Evolutionary conservation across 2,113 vertebrate genomes (phyloP), one percentile per base, ranked within the genome.

Genomic region (Podarcis raffonei): DNA sequence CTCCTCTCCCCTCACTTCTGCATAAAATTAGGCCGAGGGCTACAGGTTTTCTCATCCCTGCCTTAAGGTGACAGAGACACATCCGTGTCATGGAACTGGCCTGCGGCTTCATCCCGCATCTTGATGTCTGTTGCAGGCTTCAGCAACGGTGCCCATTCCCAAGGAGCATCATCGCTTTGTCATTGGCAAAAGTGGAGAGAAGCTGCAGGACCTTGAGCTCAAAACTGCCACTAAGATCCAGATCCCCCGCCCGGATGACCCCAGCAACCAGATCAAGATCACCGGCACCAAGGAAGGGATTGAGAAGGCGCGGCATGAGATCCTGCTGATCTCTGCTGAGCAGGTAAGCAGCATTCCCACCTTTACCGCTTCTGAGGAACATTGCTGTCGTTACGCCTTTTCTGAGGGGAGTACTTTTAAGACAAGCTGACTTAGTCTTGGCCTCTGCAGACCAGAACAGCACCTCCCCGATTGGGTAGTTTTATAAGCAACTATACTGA

Each of bases 141-240:
- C 98, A 91, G 98, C 99, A 5, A 99, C 98, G 93, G 99, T 99
- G 57, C 97, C 97, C 88, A 99, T 99, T 96, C 99, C 99, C 85
- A 99, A 99, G 91, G 99, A 99, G 84, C 99, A 99, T 94, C 99
- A 99, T 90, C 99, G 99, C 93, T 99, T 99, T 97, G 98, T 99
- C 89, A 99, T 99, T 32, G 99, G 99, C 92, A 99, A 99, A 95
- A 99, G 98, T 1, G 99, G 99, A 89, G 99, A 99, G 97, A 99
- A 99, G 94, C 97, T 99, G 89, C 99, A 99, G 96, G 99, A 99
- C 96, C 96, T 99, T 16, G 99, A 99, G 95, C 97, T 99, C 79
- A 99, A 99, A 97, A 99, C 99, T 82, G 99, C 99, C 95, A 99
- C 99, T 93, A 99, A 99, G 97, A 99, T 99, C 96, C 99, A 99